Percentiles rank a stretch among this genome's conserved stretches.
These are phyloP conservation scores for Idaea biselata DNA, from an alignment of 2,888 invertebrate species.

Conservation along the genomic window DNA sequence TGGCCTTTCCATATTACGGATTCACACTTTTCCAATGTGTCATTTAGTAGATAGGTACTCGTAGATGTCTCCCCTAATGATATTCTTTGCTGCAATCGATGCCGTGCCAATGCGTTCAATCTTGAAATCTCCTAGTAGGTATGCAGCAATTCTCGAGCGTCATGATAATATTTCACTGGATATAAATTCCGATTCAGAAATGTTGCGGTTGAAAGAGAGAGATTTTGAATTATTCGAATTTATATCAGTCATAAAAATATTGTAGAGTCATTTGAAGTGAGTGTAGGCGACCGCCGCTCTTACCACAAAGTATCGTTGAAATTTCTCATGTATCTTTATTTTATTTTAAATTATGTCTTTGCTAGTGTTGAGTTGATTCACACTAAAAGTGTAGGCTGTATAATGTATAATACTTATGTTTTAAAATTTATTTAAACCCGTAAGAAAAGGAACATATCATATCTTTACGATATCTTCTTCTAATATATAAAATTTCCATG, in stretches of 20 bases:
- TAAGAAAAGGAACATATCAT: too few relatives aligned
- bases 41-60: too few relatives aligned
- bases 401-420: too few relatives aligned
- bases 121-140: slow-evolving; percentile 19
- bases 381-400: too few relatives aligned
- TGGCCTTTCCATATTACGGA: too few relatives aligned
- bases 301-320: neutral
- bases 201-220: slow-evolving; percentile 2
- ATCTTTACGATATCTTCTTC: too few relatives aligned
- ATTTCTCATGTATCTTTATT: too few relatives aligned
- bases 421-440: too few relatives aligned
- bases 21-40: too few relatives aligned
- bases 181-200: neutral
- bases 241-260: neutral
- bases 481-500: too few relatives aligned
- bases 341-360: too few relatives aligned
- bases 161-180: slow-evolving; percentile 1
- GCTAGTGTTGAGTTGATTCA: too few relatives aligned
- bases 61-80: slow-evolving; percentile 37
- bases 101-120: slow-evolving; percentile 52
- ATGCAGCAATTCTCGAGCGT: neutral
- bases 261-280: neutral
- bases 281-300: neutral
- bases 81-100: slow-evolving; percentile 44
- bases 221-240: neutral